These are phyloP conservation scores for Prenolepis imparis DNA, from an alignment of 2,888 invertebrate genomes.

Conservation along the genomic window DNA sequence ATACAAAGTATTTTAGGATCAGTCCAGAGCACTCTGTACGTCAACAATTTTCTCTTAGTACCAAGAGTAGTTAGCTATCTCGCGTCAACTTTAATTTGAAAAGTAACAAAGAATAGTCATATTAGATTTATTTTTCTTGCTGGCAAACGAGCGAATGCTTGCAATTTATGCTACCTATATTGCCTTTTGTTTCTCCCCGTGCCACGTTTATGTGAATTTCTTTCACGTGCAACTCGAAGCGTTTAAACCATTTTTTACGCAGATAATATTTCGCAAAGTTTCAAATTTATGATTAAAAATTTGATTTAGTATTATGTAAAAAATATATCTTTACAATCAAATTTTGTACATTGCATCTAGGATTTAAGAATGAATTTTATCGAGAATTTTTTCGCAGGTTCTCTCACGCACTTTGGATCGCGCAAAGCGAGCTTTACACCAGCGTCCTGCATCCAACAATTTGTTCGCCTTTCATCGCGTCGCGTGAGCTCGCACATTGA, in stretches of 20 bases:
- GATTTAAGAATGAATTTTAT: background rate
- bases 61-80: background rate
- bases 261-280: slow-evolving; percentile 1
- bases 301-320: background rate
- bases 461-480: background rate
- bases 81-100: slow-evolving; percentile 33
- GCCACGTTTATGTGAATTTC: slow-evolving; percentile 23
- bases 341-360: background rate
- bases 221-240: background rate
- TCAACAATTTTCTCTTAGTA: slow-evolving; percentile 6
- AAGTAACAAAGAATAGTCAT: slow-evolving; percentile 15
- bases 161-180: slow-evolving; percentile 46
- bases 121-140: slow-evolving; percentile 10
- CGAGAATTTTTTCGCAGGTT: background rate
- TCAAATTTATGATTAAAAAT: slow-evolving; percentile 4
- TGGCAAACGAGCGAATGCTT: slow-evolving; percentile 3
- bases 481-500: background rate
- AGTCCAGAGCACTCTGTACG: background rate
- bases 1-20: background rate
- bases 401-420: background rate
- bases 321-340: background rate
- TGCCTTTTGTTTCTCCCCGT: background rate
- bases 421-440: background rate
- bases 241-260: background rate
- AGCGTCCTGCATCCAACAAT: background rate